A percentile compares a stretch with the other conserved stretches of the same genome.
Evolutionary conservation across 2,888 invertebrate genomes (phyloP).

Genomic region (Tolmerus cingulatus): DNA sequence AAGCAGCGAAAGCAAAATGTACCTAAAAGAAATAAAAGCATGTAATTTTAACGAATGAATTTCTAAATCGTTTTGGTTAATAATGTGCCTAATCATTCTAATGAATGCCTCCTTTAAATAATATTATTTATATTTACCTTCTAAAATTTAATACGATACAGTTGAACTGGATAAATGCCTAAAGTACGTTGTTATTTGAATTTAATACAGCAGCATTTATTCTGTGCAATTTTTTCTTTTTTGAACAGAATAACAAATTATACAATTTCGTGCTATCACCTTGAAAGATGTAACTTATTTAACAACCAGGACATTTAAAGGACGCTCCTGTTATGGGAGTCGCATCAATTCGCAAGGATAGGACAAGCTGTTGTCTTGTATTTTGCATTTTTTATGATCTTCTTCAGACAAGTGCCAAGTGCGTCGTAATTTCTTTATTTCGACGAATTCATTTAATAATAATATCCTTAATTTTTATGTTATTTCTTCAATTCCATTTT

Average conservation of each 20-base stretch:
- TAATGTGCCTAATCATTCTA: too few species aligned
- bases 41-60: neutral
- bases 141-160: neutral
- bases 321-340: too few species aligned
- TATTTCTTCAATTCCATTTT: neutral
- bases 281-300: neutral
- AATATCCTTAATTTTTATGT: neutral
- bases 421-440: neutral
- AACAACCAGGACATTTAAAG: neutral
- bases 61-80: too few species aligned
- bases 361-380: neutral
- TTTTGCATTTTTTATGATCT: neutral
- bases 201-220: too few species aligned
- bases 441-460: neutral
- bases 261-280: too few species aligned
- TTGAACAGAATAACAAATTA: too few species aligned
- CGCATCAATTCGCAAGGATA: neutral
- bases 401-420: neutral
- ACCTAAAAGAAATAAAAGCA: too few species aligned
- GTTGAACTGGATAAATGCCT: neutral
- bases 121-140: too few species aligned
- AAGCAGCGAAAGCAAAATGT: neutral
- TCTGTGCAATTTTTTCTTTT: too few species aligned
- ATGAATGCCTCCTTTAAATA: too few species aligned
- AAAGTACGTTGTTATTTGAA: neutral